These are phyloP conservation scores for Bombus pascuorum DNA, from an alignment of 1,140 invertebrate genomes.

Conservation along the genomic window DNA sequence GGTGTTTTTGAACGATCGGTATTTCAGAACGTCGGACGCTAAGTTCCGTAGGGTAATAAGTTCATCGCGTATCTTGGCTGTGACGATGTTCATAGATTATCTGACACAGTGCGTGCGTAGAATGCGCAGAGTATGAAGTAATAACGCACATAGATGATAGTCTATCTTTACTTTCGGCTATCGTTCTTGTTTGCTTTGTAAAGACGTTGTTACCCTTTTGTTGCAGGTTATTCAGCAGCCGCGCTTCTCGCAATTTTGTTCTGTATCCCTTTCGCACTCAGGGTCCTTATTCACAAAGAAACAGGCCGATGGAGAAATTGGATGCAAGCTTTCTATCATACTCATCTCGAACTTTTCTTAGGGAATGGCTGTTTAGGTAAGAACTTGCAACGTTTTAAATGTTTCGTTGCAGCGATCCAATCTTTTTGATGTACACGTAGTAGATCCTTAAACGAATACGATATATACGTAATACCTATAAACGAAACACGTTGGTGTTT, in stretches of 20 bases:
- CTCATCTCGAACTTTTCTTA: conserved; percentile 88
- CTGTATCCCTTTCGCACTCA: conserved; percentile 87
- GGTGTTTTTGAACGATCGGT: too few species aligned
- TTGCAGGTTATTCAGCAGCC: conserved; percentile 87
- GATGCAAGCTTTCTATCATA: conserved; percentile 88
- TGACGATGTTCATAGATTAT: too few species aligned
- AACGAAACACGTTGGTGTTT: background rate
- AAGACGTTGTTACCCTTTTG: background rate
- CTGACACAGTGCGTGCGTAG: too few species aligned
- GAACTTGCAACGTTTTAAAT: conserved; percentile 26
- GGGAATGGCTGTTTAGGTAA: conserved; percentile 89
- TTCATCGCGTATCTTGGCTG: too few species aligned
- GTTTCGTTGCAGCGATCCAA: background rate
- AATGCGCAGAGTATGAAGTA: background rate
- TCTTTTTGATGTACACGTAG: background rate
- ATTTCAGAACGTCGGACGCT: too few species aligned
- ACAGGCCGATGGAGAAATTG: conserved; percentile 86
- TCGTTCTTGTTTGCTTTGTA: background rate
- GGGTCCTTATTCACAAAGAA: conserved; percentile 87
- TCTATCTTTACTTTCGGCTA: too few species aligned
- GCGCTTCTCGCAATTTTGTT: conserved; percentile 88
- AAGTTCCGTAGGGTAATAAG: too few species aligned
- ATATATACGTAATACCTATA: too few species aligned
- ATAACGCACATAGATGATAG: background rate
- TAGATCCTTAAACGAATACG: background rate